phyloP scores from a whole-genome alignment of 2,797 vertebrate species.

The Zalophus californianus region DNA sequence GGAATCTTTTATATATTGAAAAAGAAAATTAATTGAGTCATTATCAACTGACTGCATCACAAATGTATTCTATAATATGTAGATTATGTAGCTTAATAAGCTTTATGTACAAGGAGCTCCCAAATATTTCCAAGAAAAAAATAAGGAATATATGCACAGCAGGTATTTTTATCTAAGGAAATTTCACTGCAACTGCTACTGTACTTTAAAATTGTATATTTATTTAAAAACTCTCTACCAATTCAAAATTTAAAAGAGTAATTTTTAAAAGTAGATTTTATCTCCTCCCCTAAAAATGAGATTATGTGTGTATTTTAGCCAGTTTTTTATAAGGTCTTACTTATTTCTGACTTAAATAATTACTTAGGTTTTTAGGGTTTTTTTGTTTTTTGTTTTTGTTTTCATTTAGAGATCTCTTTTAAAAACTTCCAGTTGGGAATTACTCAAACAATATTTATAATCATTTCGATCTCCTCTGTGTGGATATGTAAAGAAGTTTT shows the following conservation, averaged over 20 bases:
- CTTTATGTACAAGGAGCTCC: not conserved
- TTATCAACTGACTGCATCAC: not conserved
- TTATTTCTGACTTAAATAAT: not conserved
- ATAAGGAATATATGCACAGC: not conserved
- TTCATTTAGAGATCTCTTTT: conserved; percentile 24
- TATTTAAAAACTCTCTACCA: not conserved
- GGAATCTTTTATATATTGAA: not conserved
- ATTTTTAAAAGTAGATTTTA: not conserved
- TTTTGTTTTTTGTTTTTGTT: not conserved
- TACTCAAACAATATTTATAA: conserved; percentile 8
- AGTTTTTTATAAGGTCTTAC: not conserved
- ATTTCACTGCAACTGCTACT: not conserved
- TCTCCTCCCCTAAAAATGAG: not conserved
- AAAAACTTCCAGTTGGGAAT: not conserved
- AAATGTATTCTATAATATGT: not conserved
- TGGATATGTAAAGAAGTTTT: not conserved
- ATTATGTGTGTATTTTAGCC: not conserved
- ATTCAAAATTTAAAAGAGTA: conserved; percentile 3
- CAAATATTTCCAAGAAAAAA: conserved; percentile 35
- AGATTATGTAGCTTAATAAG: not conserved
- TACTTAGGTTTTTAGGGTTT: not conserved
- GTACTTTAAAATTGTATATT: not conserved
- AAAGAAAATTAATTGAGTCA: not conserved
- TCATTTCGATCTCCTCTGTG: not conserved
- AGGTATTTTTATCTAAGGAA: not conserved